Percentiles rank a stretch among this genome's conserved stretches.
Evolutionary conservation across 2,113 vertebrate genomes (phyloP).

Genomic region (Oriolus oriolus): DNA sequence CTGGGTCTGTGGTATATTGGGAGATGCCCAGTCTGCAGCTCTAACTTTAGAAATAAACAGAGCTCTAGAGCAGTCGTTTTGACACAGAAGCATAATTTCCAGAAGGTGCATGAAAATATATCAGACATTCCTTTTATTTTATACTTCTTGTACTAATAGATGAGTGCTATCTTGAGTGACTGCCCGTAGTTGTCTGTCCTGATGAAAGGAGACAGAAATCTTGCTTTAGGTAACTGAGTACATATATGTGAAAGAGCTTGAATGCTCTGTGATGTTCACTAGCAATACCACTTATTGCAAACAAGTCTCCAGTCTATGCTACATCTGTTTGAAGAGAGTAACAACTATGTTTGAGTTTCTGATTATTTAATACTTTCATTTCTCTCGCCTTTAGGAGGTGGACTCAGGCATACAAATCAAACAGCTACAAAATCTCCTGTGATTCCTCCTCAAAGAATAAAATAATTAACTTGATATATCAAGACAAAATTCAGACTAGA

Average conservation of each 20-base stretch:
- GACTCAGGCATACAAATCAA: neutral
- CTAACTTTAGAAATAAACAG: neutral
- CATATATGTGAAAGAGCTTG: neutral
- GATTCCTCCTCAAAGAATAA: neutral
- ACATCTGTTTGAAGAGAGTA: neutral
- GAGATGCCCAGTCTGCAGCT: neutral
- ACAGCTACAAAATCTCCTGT: neutral
- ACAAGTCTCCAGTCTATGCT: neutral
- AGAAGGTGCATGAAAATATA: neutral
- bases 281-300: neutral
- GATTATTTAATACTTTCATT: conserved; percentile 18
- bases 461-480: conserved; percentile 7
- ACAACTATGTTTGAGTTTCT: neutral
- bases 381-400: neutral
- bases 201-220: neutral
- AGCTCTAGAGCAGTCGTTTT: neutral
- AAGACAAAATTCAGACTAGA: neutral
- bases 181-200: neutral
- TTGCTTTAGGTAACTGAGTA: neutral
- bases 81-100: neutral
- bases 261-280: neutral
- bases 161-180: neutral
- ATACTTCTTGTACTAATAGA: neutral
- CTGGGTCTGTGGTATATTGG: neutral
- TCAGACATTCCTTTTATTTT: neutral